Evolutionary conservation across 2,888 invertebrate species (phyloP).

Genomic region (Polymixis lichenea): DNA sequence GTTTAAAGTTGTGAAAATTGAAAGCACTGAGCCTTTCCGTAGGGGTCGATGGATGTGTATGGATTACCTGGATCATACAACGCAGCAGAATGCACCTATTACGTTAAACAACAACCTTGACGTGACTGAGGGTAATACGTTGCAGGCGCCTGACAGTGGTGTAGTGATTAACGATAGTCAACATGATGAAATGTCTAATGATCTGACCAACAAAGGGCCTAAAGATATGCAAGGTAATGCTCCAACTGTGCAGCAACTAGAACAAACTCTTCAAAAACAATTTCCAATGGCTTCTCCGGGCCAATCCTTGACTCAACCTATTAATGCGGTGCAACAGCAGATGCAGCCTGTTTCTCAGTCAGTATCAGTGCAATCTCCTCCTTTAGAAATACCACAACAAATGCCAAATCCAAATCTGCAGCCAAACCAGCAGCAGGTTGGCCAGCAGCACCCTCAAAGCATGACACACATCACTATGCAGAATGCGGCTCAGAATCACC

Average conservation of each 20-base stretch:
- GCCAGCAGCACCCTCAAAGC: conserved; percentile 88
- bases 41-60: conserved; percentile 98
- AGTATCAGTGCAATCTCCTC: conserved; percentile 88
- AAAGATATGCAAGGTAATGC: conserved; percentile 88
- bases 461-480: conserved; percentile 90
- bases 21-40: conserved; percentile 98
- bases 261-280: conserved; percentile 88
- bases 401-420: conserved; percentile 87
- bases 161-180: conserved; percentile 89
- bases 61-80: conserved; percentile 97
- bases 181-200: conserved; percentile 88
- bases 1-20: conserved; percentile 98
- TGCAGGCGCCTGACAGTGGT: conserved; percentile 89
- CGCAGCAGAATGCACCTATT: conserved; percentile 88
- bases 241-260: conserved; percentile 86
- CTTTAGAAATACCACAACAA: conserved; percentile 89
- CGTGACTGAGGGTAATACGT: conserved; percentile 81
- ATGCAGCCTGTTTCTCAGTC: conserved; percentile 85
- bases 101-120: conserved; percentile 88
- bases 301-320: conserved; percentile 88
- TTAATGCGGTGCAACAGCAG: conserved; percentile 86
- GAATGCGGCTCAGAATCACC: conserved; percentile 82
- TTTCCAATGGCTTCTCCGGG: conserved; percentile 90
- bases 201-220: conserved; percentile 87
- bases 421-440: conserved; percentile 84